Evolutionary conservation across 2,113 vertebrate genomes (phyloP).

Genomic region (Parus major): DNA sequence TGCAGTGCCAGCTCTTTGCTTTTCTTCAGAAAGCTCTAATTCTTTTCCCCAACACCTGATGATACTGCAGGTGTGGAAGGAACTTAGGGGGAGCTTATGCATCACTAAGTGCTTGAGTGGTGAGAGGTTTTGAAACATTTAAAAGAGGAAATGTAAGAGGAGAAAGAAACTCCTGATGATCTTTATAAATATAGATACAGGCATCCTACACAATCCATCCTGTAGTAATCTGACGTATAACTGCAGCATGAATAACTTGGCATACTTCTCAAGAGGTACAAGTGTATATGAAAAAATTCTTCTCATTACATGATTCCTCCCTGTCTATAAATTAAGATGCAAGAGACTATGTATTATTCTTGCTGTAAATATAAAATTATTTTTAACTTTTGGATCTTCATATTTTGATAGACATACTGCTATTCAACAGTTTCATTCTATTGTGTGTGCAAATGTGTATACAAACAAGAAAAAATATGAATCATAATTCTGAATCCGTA

Average conservation of each 20-base stretch:
- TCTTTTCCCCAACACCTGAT: constrained; percentile 1
- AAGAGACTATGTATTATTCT: not conserved
- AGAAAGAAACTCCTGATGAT: not conserved
- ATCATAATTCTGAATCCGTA: not conserved
- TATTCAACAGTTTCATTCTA: not conserved
- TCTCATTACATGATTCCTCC: not conserved
- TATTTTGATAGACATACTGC: not conserved
- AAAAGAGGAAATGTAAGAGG: not conserved
- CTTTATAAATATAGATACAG: not conserved
- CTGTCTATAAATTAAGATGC: not conserved
- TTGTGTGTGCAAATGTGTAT: not conserved
- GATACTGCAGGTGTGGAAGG: not conserved
- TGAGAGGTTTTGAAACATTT: not conserved
- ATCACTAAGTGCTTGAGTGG: not conserved
- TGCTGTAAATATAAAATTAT: not conserved
- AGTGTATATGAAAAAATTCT: not conserved
- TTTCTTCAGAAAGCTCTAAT: not conserved
- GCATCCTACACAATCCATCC: not conserved
- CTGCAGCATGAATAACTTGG: not conserved
- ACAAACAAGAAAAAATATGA: not conserved
- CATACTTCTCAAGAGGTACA: not conserved
- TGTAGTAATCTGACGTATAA: not conserved
- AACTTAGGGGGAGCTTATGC: not conserved
- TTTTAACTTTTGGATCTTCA: not conserved
- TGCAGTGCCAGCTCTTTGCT: not conserved